Evolutionary conservation across 2,888 invertebrate genomes (phyloP).

Genomic region (Sphaerophoria rueppellii): DNA sequence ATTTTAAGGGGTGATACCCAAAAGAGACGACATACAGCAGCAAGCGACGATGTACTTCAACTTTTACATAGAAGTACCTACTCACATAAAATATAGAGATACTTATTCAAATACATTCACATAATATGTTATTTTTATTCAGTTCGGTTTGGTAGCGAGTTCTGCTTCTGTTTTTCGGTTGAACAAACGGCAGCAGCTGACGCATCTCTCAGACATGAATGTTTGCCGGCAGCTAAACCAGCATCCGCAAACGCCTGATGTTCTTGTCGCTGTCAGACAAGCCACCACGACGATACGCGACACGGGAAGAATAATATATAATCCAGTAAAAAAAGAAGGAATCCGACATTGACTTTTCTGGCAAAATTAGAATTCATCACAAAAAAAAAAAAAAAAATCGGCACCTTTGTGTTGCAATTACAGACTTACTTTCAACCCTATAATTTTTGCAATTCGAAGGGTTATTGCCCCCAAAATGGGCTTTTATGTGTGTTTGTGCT

Average conservation of each 20-base stretch:
- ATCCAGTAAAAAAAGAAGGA: neutral
- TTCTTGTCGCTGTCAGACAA: neutral
- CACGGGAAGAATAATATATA: neutral
- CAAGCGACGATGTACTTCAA: constrained; percentile 24
- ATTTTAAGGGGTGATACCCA: constrained; percentile 51
- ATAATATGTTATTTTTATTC: constrained; percentile 45
- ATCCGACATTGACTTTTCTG: constrained; percentile 11
- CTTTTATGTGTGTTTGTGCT: neutral
- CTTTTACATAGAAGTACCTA: constrained; percentile 1
- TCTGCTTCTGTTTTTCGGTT: constrained; percentile 10
- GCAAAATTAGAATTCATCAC: constrained; percentile 25
- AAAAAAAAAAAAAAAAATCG: constrained; percentile 12
- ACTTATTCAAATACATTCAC: constrained; percentile 24
- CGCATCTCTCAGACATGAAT: constrained; percentile 52
- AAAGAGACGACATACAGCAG: neutral
- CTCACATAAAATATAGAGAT: neutral
- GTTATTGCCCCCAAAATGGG: constrained; percentile 40
- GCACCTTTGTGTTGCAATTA: constrained; percentile 30
- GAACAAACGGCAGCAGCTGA: constrained; percentile 63
- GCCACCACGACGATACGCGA: neutral
- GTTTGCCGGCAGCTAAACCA: constrained; percentile 25
- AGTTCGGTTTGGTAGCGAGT: too few species aligned
- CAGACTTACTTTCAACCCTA: constrained; percentile 29
- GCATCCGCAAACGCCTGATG: constrained; percentile 10
- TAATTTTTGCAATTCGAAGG: constrained; percentile 29